These are phyloP conservation scores for Cladorhizidae sp. DNA, from an alignment of 37 sponge, comb jelly and placozoan genomes.

Conservation along the genomic window DNA sequence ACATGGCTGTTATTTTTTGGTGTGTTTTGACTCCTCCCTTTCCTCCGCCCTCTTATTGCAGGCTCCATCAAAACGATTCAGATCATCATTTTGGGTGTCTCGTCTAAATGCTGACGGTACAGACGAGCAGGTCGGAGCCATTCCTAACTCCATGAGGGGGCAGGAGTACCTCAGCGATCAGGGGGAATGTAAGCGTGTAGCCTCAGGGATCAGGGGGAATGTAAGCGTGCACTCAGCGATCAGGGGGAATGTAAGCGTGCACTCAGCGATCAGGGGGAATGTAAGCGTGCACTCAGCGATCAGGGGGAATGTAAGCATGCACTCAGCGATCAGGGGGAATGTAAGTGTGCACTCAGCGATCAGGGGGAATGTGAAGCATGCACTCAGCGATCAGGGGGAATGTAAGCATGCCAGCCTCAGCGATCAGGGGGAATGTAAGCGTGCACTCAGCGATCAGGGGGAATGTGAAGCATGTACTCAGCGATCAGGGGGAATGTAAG, in stretches of 20 bases:
- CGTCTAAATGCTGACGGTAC: slow-evolving; percentile 70
- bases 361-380: too few species aligned
- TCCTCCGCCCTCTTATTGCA: background rate
- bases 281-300: too few species aligned
- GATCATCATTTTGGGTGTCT: slow-evolving; percentile 71
- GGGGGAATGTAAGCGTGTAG: slow-evolving; percentile 59
- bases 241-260: background rate
- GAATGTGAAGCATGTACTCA: too few species aligned
- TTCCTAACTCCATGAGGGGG: slow-evolving; percentile 71
- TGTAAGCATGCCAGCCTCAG: too few species aligned
- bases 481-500: too few species aligned
- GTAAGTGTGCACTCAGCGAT: too few species aligned
- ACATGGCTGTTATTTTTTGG: background rate
- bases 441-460: too few species aligned
- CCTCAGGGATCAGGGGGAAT: background rate
- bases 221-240: background rate
- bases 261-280: too few species aligned
- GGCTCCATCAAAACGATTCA: slow-evolving; percentile 43
- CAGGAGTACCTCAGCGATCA: slow-evolving; percentile 71
- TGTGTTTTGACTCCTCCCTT: background rate
- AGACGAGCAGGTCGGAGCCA: slow-evolving; percentile 69
- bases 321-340: too few species aligned
- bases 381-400: too few species aligned
- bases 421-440: too few species aligned
- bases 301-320: too few species aligned